Evolutionary conservation across 1,140 invertebrate species (phyloP).

Genomic region (Drosophila lini): DNA sequence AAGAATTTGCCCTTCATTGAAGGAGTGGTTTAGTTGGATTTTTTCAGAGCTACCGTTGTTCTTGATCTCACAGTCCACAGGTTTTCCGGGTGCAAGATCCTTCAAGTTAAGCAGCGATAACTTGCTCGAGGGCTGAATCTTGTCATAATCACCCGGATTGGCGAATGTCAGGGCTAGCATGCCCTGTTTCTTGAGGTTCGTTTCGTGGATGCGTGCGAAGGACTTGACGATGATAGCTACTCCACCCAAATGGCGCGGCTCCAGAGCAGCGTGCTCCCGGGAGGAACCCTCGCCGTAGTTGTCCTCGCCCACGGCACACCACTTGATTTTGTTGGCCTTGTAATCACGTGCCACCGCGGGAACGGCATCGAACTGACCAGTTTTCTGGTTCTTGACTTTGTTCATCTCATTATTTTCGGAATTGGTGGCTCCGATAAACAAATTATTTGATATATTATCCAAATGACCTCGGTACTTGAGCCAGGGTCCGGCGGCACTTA

Average conservation of each 20-base stretch:
- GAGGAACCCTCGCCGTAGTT: conserved; percentile 98
- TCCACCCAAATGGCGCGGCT: conserved; percentile 96
- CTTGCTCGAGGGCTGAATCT: conserved; percentile 96
- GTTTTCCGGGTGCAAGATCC: conserved; percentile 95
- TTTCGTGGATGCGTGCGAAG: conserved; percentile 99
- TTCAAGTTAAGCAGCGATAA: conserved; percentile 95
- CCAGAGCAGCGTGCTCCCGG: conserved; percentile 98
- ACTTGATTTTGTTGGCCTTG: conserved; percentile 94
- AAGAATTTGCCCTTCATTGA: conserved; percentile 98
- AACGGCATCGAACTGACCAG: conserved; percentile 94
- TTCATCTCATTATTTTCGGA: conserved; percentile 98
- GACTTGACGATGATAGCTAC: conserved; percentile 99
- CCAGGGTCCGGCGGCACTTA: conserved; percentile 99
- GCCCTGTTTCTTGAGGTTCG: conserved; percentile 99
- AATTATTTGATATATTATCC: conserved; percentile 99
- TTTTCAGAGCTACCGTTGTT: conserved; percentile 94
- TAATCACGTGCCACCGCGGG: conserved; percentile 97
- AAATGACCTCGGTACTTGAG: conserved; percentile 99
- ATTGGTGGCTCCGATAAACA: conserved; percentile 99
- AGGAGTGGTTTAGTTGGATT: conserved; percentile 95
- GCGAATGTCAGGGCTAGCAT: conserved; percentile 98
- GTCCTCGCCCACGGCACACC: conserved; percentile 98
- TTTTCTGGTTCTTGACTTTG: conserved; percentile 96
- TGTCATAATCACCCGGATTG: conserved; percentile 98
- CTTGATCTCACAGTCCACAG: conserved; percentile 95